Base-by-base conservation (phyloP, 2,888 invertebrate species). In the Eumacrocentrus americanus region DNA sequence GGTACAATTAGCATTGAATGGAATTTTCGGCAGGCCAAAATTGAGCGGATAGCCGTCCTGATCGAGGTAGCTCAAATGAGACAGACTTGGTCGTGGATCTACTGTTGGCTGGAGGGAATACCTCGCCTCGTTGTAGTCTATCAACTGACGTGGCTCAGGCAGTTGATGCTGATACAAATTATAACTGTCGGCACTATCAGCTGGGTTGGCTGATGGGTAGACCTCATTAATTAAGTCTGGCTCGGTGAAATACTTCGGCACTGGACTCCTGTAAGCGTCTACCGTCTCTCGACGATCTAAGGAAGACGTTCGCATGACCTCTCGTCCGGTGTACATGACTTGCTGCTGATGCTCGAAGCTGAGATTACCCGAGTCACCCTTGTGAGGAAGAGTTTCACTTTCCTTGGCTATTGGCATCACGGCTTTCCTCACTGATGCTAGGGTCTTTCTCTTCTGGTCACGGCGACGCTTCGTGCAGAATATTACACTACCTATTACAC, bases 1-100 rank as follows among this genome's bases (percentile, higher is more conserved):
- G 5, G 92, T 92, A 14, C 58, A 59, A 73, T 91, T 87, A 76
- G 92, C 92, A 68, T 83, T 83, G 69, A 73, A 72, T n/a, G 74
- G 70, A 61, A 88, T 83, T 74, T 90, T 90, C 1, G 91, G 90
- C 44, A 91, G 81, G 16, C 91, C 91, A 71, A 89, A 91, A 77
- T 91, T 91, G 61, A 90, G 84, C 5, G 92, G 92, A 74, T 90
- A 89, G n/a, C 89, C 91, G 65, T 92, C 92, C 66, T 87, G 87
- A 68, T 90, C 90, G 68, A 91, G 82, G 76, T 91, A 90, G 53
- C 80, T 80, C 14, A 79, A 65, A 44, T 75, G 78, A 1, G 75
- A 69, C 2, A 72, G 67, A 22, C 69, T 57, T 4, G 76, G 73
- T n/a, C 76, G 73, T 6, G 73, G 60, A 51, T 76, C 77, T n/a